phyloP scores from a whole-genome alignment of 2,797 vertebrate species.

The Acrossocheilus wenchowensis region DNA sequence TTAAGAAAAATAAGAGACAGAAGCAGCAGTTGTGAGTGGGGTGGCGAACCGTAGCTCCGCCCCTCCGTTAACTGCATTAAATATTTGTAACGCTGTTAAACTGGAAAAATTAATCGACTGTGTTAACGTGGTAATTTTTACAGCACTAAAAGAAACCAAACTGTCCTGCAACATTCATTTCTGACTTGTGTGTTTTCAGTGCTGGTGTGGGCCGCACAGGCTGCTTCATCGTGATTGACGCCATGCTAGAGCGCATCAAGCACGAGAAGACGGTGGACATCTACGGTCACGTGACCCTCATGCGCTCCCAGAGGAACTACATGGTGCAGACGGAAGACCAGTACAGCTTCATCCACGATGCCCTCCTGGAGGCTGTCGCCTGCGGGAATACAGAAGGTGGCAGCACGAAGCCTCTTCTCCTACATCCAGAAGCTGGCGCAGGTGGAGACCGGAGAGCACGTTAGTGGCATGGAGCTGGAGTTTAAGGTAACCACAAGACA shows the following conservation, averaged over 20 bases:
- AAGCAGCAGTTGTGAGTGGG: no score
- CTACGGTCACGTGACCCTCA: slow-evolving; percentile 96
- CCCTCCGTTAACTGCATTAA: no score
- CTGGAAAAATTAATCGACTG: no score
- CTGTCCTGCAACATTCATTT: neutral
- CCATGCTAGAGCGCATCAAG: slow-evolving; percentile 97
- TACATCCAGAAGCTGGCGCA: slow-evolving; percentile 97
- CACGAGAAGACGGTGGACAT: slow-evolving; percentile 98
- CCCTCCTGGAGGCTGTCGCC: slow-evolving; percentile 94
- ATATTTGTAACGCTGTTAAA: no score
- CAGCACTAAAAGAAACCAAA: neutral
- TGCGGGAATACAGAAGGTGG: slow-evolving; percentile 97
- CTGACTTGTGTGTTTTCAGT: slow-evolving; percentile 69
- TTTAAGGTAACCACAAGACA: slow-evolving; percentile 86
- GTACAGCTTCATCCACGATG: slow-evolving; percentile 99
- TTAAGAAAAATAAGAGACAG: no score
- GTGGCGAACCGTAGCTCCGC: no score
- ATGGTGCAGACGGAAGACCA: slow-evolving; percentile 99
- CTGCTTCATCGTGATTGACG: slow-evolving; percentile 98
- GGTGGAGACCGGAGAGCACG: slow-evolving; percentile 92
- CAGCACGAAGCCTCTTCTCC: slow-evolving; percentile 91
- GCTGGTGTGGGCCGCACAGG: slow-evolving; percentile 95
- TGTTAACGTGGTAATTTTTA: neutral
- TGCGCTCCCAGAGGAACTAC: slow-evolving; percentile 96
- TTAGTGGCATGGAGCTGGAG: slow-evolving; percentile 98